Evolutionary conservation across 2,888 invertebrate genomes (phyloP).

Genomic region (Machimus atricapillus): DNA sequence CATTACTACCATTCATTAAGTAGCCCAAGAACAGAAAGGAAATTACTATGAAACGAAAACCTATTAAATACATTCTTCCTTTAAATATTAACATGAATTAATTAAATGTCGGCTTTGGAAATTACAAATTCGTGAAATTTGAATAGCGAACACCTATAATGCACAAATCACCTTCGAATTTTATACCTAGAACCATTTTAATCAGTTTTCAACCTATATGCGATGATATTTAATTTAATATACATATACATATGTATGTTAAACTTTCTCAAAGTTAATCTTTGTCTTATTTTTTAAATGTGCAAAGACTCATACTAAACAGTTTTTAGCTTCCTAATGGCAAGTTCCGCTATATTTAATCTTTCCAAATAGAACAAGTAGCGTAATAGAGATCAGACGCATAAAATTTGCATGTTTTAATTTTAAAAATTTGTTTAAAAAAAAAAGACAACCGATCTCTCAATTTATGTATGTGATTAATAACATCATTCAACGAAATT

Average conservation of each 20-base stretch:
- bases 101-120: neutral
- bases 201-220: neutral
- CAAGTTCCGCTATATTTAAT: neutral
- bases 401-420: neutral
- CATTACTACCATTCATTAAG: too few species aligned
- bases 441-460: neutral
- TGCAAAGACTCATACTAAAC: neutral
- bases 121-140: neutral
- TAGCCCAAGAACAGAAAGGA: too few species aligned
- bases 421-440: neutral
- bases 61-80: too few species aligned
- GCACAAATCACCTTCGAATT: neutral
- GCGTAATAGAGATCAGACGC: neutral
- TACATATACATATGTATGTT: neutral
- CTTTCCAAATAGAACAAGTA: neutral
- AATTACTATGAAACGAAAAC: too few species aligned
- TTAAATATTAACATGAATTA: too few species aligned
- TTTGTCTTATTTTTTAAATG: neutral
- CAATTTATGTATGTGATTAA: neutral
- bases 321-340: neutral
- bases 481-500: neutral
- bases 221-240: neutral
- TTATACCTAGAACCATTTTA: neutral
- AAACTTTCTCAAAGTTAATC: neutral
- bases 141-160: neutral